A percentile compares a stretch with the other conserved stretches of the same genome.
Conservation (phyloP, 2,797 vertebrate species). For the Myiotriccus ornatus region DNA sequence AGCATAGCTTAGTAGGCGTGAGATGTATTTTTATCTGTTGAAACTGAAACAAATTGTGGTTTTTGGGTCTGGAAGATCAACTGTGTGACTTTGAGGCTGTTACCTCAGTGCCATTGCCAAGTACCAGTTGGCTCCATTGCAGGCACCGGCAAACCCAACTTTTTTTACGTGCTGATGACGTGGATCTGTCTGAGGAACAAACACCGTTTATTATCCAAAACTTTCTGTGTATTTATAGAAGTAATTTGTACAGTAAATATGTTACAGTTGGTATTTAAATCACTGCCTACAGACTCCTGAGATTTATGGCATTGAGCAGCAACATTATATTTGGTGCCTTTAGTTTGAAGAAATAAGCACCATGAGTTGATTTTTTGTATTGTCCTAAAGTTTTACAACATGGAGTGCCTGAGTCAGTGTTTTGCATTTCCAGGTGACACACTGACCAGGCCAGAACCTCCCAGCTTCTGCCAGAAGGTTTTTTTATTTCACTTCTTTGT, state of each 20-base stretch:
- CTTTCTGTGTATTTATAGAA: constrained; percentile 60
- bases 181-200: background rate
- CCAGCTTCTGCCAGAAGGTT: too few relatives aligned
- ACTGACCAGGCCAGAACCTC: too few relatives aligned
- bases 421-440: too few relatives aligned
- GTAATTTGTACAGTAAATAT: background rate
- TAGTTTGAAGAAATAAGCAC: too few relatives aligned
- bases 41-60: background rate
- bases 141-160: background rate
- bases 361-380: too few relatives aligned
- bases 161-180: background rate
- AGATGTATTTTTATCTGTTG: background rate
- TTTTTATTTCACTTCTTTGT: too few relatives aligned
- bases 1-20: background rate
- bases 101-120: background rate
- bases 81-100: background rate
- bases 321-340: too few relatives aligned
- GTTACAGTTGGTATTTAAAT: too few relatives aligned
- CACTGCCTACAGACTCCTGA: too few relatives aligned
- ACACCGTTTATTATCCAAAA: background rate
- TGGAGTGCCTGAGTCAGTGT: too few relatives aligned
- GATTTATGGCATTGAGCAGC: too few relatives aligned
- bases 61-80: background rate
- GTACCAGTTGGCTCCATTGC: fast-evolving
- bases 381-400: too few relatives aligned